Evolutionary conservation across 2,888 invertebrate genomes (phyloP), one percentile per base, ranked within the genome.

Genomic region (Oscheius myriophilus): DNA sequence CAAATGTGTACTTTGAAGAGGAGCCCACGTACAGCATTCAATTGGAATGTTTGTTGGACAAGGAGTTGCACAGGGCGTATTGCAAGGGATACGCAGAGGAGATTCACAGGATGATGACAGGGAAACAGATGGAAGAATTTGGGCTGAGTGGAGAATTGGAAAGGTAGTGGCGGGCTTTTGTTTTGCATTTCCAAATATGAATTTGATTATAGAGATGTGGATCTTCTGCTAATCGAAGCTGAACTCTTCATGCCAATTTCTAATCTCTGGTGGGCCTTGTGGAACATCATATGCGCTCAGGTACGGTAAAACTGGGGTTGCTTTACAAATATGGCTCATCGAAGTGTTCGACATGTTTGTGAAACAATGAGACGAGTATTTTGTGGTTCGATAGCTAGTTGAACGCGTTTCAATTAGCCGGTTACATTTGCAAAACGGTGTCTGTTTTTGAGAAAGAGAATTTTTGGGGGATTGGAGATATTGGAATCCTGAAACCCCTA

Each of bases 11-110:
- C n/a, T 65, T 61, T 49, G 67, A 61, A 12, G 70, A 72, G 26
- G 45, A 69, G 23, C 80, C 80, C 11, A 75, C 63, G 54, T 80
- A 78, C 62, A 70, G 41, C 42, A 72, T 78, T 39, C 70, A 72
- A 69, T 68, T 70, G 33, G 71, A 74, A n/a, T 70, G 64, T 45
- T 71, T 78, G 43, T 61, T 70, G 16, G 75, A 67, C 18, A 71
- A 68, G 39, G 65, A 71, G 4, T 70, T 73, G 46, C 64, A 75
- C 41, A 63, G 69, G 61, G 58, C 61, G 42, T 80, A 77, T 53
- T 75, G 73, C 62, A 49, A 67, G 25, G 70, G 72, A 14, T 80
- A 80, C 64, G 43, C 77, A 25, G 61, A 78, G 43, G 75, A 80
- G 54, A 66, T 75, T 49, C 75, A 78, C 58, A 72, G 70, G n/a